Conservation (phyloP, 1,140 invertebrate species). For the Medauroidea extradentata region DNA sequence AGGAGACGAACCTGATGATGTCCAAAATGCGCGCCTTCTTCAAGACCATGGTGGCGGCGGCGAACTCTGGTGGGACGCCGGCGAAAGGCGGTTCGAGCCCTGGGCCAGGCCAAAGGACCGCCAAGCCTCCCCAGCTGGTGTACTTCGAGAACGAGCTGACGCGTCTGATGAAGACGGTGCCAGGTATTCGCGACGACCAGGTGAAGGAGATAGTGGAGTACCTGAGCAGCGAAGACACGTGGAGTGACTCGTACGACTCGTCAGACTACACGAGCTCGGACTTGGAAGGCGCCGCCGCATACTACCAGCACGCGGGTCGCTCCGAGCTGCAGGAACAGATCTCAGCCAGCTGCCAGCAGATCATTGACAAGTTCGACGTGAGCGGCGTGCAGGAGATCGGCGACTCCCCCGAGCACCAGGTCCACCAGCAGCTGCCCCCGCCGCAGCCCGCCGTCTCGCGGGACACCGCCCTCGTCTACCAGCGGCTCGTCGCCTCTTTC, state of each 20-base stretch:
- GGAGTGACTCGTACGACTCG: constrained; percentile 88
- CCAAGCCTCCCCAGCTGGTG: constrained; percentile 75
- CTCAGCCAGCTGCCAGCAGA: constrained; percentile 80
- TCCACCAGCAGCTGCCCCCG: constrained; percentile 15
- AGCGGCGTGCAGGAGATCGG: constrained; percentile 38
- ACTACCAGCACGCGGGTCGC: constrained; percentile 41
- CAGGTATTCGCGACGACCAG: constrained; percentile 83
- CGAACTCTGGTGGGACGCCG: constrained; percentile 44
- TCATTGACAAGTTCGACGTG: constrained; percentile 77
- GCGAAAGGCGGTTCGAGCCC: constrained; percentile 38
- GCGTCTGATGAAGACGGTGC: constrained; percentile 86
- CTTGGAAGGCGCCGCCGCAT: constrained; percentile 60
- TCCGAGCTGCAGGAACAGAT: constrained; percentile 77
- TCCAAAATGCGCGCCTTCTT: constrained; percentile 89
- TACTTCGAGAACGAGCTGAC: constrained; percentile 87
- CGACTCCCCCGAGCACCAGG: constrained; percentile 51
- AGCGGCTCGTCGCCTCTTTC: constrained; percentile 74
- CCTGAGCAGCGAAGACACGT: constrained; percentile 69
- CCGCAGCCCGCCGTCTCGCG: constrained; percentile 42
- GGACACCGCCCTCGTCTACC: constrained; percentile 78
- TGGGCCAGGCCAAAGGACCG: not conserved
- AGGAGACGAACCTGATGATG: constrained; percentile 93
- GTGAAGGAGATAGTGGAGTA: constrained; percentile 51
- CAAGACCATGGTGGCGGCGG: constrained; percentile 74
- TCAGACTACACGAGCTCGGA: constrained; percentile 88